These are phyloP conservation scores for Saimiri boliviensis DNA, from an alignment of 2,113 vertebrate genomes.

Conservation along the genomic window DNA sequence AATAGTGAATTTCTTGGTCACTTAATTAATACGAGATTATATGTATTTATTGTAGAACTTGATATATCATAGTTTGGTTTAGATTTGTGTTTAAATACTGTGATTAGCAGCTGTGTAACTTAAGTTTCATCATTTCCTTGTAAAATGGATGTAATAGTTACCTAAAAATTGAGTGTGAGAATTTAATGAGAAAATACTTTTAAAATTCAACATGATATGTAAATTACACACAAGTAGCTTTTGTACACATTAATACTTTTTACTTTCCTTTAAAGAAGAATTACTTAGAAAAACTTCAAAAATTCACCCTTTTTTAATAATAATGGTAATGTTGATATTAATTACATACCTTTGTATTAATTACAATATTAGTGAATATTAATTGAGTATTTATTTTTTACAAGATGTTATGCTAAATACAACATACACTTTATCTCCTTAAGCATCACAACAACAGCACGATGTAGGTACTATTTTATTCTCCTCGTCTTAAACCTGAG, in stretches of 20 bases:
- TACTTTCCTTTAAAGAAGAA: neutral
- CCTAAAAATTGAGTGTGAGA: neutral
- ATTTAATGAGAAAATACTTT: neutral
- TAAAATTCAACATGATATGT: neutral
- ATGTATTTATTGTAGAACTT: neutral
- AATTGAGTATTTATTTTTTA: neutral
- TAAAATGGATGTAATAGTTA: neutral
- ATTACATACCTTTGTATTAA: neutral
- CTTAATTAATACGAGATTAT: neutral
- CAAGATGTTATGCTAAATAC: neutral
- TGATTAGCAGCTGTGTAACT: neutral
- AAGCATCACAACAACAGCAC: neutral
- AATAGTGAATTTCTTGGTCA: neutral
- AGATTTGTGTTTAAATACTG: neutral
- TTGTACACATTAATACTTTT: neutral
- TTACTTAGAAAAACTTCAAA: neutral
- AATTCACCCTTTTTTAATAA: neutral
- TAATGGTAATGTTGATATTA: neutral
- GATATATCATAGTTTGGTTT: neutral
- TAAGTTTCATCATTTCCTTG: neutral
- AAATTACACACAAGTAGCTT: neutral
- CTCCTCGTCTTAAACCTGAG: slow-evolving; percentile 8
- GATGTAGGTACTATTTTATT: neutral
- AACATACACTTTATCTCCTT: neutral
- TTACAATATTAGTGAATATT: neutral